Base-by-base conservation (phyloP, 2,797 vertebrate species). In the Meriones psammophilus region DNA sequence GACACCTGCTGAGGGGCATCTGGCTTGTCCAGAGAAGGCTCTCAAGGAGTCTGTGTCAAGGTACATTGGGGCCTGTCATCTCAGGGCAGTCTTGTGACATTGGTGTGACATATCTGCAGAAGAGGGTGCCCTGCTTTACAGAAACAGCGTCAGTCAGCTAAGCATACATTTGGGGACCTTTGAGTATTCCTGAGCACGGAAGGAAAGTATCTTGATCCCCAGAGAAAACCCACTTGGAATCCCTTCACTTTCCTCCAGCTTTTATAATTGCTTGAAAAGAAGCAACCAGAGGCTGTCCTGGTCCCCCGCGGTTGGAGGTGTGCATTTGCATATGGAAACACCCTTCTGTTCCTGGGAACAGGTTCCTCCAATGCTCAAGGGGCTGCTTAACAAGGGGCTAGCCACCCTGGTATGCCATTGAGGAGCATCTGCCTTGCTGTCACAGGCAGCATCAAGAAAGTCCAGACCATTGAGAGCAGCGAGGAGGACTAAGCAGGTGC, bases 261-360 rank as follows among this genome's bases (percentile, higher is more conserved):
- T 96, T 94, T 92, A 92, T 81, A 91, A 95, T 26, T 92, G 87
- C 71, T 93, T 90, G 84, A 92, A 81, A 80, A 73, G 42, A 96
- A 95, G 69, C 4, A 0, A 94, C 91, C 93, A 94, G 95, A 96
- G 92, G 87, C 93, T n/a, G 77, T 73, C 46, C 69, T 18, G 39
- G 92, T 96, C 87, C 79, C 81, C 66, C 85, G 64, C 90, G 77
- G 50, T 69, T 73, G 94, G 94, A 91, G 36, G 81, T 91, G 69
- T 58, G 94, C 54, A 87, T 97, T 94, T 97, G 92, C 94, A 92
- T 98, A 93, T 2, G 88, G 97, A 94, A 60, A 74, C 50, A 42
- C 17, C 24, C 36, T 30, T 74, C 33, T 60, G 1, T 60, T 60
- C 26, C 9, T 60, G 30, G 15, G 54, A 42, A 15, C 69, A 13